Evolutionary conservation across 2,888 invertebrate genomes (phyloP).

Genomic region (Lasioglossum vierecki): DNA sequence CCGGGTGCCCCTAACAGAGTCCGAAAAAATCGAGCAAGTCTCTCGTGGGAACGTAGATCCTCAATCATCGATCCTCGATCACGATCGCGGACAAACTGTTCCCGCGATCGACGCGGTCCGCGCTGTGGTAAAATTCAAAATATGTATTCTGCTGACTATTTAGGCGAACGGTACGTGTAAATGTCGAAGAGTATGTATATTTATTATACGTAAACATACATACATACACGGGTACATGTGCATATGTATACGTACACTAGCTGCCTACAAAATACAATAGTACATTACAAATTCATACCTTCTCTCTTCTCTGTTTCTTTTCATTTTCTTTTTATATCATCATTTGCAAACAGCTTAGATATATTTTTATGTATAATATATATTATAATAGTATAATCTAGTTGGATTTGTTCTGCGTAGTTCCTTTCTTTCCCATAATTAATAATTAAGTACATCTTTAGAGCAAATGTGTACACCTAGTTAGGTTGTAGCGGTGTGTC

Average conservation of each 20-base stretch:
- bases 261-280: slow-evolving; percentile 79
- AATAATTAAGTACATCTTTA: slow-evolving; percentile 80
- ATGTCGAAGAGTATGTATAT: slow-evolving; percentile 65
- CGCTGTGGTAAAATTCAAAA: slow-evolving; percentile 57
- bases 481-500: slow-evolving; percentile 64
- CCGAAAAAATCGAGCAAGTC: slow-evolving; percentile 32
- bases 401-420: slow-evolving; percentile 71
- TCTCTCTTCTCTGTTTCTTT: slow-evolving; percentile 47
- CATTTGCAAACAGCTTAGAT: slow-evolving; percentile 78
- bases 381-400: slow-evolving; percentile 74
- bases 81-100: slow-evolving; percentile 10
- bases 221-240: slow-evolving; percentile 67
- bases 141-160: slow-evolving; percentile 65
- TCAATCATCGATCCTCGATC: neutral
- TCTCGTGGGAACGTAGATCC: slow-evolving; percentile 22
- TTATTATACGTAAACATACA: slow-evolving; percentile 67
- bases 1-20: slow-evolving; percentile 50
- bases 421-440: slow-evolving; percentile 66
- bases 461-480: slow-evolving; percentile 71
- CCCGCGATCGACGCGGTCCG: slow-evolving; percentile 24
- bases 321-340: slow-evolving; percentile 60
- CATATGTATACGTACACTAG: slow-evolving; percentile 74
- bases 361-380: slow-evolving; percentile 74
- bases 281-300: slow-evolving; percentile 77
- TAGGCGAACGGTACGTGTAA: slow-evolving; percentile 58